Percentiles rank a stretch among this genome's conserved stretches.
These are phyloP conservation scores for chimpanzee (Pan troglodytes) DNA, from an alignment of 2,113 vertebrate species.

Conservation along the genomic window NHGRI_mPanTro3-v2.1_pri NC_072411.2:39959001-39959500, in stretches of 20 bases:
- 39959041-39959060: background rate
- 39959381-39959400: background rate
- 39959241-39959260: background rate
- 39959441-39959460: background rate
- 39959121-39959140: background rate
- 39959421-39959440: background rate
- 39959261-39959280: background rate
- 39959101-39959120: background rate
- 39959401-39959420: background rate
- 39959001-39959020: background rate
- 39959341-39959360: background rate
- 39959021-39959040: background rate
- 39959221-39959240: background rate
- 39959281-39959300: background rate
- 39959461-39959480: background rate
- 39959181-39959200: background rate
- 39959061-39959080: background rate
- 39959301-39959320: background rate
- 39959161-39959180: background rate
- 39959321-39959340: background rate
- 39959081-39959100: background rate
- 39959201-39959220: background rate
- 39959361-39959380: background rate
- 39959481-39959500: background rate
- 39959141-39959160: background rate